These are phyloP conservation scores for Scaptomyza tumidula DNA, from an alignment of 2,888 invertebrate genomes.

Conservation along the genomic window DNA sequence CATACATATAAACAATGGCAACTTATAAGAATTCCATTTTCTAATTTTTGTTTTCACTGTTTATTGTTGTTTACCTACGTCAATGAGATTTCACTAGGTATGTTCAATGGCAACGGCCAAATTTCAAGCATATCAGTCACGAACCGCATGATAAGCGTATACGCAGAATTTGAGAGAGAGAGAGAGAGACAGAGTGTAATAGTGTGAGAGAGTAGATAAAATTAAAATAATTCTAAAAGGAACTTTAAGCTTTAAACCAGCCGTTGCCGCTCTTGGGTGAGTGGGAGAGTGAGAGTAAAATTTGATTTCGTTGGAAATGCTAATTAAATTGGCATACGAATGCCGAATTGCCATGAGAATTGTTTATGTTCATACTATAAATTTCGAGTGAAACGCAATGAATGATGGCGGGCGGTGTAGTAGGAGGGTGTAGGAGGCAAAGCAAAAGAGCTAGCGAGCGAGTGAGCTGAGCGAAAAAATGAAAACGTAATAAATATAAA, in stretches of 20 bases:
- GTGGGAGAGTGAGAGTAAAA: background rate
- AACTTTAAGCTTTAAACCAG: slow-evolving; percentile 9
- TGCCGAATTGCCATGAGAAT: slow-evolving; percentile 61
- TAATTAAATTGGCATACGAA: slow-evolving; percentile 75
- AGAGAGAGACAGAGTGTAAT: background rate
- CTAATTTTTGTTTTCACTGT: slow-evolving; percentile 47
- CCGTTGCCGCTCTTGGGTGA: slow-evolving; percentile 19
- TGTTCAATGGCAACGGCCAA: slow-evolving; percentile 37
- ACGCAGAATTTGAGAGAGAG: background rate
- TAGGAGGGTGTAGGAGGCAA: slow-evolving; percentile 32
- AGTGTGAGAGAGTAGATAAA: slow-evolving; percentile 25
- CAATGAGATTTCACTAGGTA: slow-evolving; percentile 63
- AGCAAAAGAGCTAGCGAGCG: background rate
- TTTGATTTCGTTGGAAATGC: slow-evolving; percentile 69
- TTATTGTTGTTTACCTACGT: slow-evolving; percentile 54
- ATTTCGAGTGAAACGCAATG: slow-evolving; percentile 58
- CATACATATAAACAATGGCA: slow-evolving; percentile 43
- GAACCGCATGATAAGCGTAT: slow-evolving; percentile 56
- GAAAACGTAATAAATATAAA: slow-evolving; percentile 78
- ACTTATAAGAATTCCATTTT: slow-evolving; percentile 46
- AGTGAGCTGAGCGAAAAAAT: slow-evolving; percentile 16
- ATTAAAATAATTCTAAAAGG: slow-evolving; percentile 1
- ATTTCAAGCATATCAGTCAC: slow-evolving; percentile 59
- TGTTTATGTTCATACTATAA: slow-evolving; percentile 59
- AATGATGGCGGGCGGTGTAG: slow-evolving; percentile 43